These are phyloP conservation scores for Protobothrops flavoviridis DNA, from an alignment of 2,113 vertebrate genomes.

Conservation along the genomic window DNA sequence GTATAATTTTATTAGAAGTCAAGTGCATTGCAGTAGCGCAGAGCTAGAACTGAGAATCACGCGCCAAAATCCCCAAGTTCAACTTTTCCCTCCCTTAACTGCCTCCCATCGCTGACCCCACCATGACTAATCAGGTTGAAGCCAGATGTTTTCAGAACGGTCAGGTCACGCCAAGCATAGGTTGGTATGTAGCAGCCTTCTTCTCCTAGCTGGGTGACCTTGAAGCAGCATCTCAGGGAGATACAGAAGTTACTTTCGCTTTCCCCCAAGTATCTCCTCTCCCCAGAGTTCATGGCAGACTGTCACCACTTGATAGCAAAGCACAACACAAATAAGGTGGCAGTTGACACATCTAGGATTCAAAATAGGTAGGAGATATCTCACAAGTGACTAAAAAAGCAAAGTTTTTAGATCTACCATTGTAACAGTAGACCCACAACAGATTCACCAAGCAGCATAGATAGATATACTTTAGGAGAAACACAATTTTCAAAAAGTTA, in stretches of 20 bases:
- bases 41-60: too few relatives aligned
- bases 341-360: neutral
- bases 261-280: neutral
- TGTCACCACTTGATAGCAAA: neutral
- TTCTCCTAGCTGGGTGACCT: neutral
- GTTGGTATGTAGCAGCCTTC: neutral
- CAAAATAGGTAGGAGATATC: neutral
- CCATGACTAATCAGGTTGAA: too few relatives aligned
- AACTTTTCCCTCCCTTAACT: too few relatives aligned
- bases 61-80: neutral
- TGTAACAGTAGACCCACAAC: neutral
- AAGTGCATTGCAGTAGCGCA: too few relatives aligned
- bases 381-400: neutral
- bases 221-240: neutral
- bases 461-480: neutral
- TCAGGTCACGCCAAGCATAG: too few relatives aligned
- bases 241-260: neutral
- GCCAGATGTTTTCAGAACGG: too few relatives aligned
- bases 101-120: too few relatives aligned
- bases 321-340: neutral
- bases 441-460: neutral
- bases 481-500: neutral
- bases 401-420: neutral
- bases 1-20: too few relatives aligned
- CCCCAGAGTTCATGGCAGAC: neutral